Conservation (phyloP, 1,140 invertebrate genomes). For the Aplysia californica region DNA sequence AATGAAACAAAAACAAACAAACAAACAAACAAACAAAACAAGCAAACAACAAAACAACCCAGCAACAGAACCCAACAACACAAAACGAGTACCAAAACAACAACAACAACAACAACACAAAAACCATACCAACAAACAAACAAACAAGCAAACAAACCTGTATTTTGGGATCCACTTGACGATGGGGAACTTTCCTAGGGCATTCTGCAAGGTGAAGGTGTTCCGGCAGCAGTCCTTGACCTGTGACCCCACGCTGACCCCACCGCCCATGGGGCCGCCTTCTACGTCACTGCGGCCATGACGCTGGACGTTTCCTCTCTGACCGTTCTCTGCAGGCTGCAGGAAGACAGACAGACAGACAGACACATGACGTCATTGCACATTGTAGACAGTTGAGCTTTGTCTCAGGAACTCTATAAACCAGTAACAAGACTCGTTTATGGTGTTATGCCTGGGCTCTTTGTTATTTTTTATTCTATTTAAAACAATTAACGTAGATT, state of each 20-base stretch:
- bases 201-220: slow-evolving; percentile 40
- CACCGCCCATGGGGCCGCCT: not conserved
- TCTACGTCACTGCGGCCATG: slow-evolving; percentile 6
- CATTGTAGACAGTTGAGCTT: too few relatives aligned
- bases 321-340: slow-evolving; percentile 16
- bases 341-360: too few relatives aligned
- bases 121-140: too few relatives aligned
- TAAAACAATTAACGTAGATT: too few relatives aligned
- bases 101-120: not conserved
- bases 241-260: slow-evolving; percentile 6
- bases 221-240: slow-evolving; percentile 33
- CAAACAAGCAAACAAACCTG: too few relatives aligned
- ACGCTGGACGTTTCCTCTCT: not conserved
- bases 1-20: not conserved
- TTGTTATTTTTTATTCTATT: too few relatives aligned
- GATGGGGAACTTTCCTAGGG: slow-evolving; percentile 53
- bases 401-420: too few relatives aligned
- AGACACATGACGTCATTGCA: too few relatives aligned
- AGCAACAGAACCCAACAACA: not conserved
- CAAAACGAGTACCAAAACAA: not conserved
- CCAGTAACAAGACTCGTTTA: too few relatives aligned
- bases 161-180: slow-evolving; percentile 58
- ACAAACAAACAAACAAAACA: not conserved
- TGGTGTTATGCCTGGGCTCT: too few relatives aligned
- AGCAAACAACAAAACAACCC: not conserved